A percentile compares a stretch with the other conserved stretches of the same genome.
These are phyloP conservation scores for Uloborus plumipes DNA, from an alignment of 2,888 invertebrate genomes.

Conservation along the genomic window DNA sequence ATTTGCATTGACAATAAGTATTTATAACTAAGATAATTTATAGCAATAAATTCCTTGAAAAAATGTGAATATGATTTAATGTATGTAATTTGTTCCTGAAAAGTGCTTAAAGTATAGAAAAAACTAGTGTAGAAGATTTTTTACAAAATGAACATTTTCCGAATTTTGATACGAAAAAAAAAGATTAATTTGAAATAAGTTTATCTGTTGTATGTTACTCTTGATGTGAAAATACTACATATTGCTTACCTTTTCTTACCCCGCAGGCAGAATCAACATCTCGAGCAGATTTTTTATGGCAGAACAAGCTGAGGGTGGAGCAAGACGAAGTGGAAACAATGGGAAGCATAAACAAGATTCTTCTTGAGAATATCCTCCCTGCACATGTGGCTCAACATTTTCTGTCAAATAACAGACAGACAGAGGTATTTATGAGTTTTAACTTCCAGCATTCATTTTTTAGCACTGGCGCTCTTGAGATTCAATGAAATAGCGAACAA, in stretches of 20 bases:
- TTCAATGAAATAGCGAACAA: too few species aligned
- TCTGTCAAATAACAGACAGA: constrained; percentile 79
- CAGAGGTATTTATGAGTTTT: constrained; percentile 74
- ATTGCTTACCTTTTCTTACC: neutral
- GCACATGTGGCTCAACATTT: constrained; percentile 97
- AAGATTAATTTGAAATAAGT: too few species aligned
- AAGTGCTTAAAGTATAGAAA: too few species aligned
- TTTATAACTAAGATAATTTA: neutral
- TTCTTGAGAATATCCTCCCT: constrained; percentile 95
- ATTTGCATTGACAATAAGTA: neutral
- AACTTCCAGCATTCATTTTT: neutral
- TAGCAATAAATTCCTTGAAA: neutral
- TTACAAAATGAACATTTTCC: too few species aligned
- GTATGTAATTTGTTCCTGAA: neutral
- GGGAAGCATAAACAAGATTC: constrained; percentile 95
- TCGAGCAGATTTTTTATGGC: constrained; percentile 93
- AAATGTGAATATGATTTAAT: neutral
- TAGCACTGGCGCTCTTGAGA: too few species aligned
- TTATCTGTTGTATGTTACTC: too few species aligned
- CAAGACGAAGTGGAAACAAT: constrained; percentile 96
- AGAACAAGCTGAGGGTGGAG: constrained; percentile 87
- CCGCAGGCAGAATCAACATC: constrained; percentile 89
- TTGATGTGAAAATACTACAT: neutral
- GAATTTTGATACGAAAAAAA: too few species aligned
- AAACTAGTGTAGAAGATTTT: too few species aligned